These are phyloP conservation scores for Heliornis fulica DNA, from an alignment of 2,113 vertebrate genomes.

Conservation along the genomic window DNA sequence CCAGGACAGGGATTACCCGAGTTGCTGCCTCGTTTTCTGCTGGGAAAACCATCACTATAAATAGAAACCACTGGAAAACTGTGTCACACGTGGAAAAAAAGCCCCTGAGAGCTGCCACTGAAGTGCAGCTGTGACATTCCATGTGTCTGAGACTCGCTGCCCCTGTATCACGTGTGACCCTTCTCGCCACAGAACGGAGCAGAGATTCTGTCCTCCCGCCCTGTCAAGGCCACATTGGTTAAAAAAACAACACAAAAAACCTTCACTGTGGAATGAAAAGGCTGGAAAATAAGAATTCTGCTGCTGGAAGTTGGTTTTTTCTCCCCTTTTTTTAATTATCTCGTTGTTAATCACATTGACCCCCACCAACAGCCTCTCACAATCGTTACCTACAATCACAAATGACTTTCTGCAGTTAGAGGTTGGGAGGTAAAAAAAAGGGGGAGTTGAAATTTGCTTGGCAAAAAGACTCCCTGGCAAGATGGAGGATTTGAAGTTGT, in stretches of 20 bases:
- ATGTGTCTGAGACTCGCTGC: neutral
- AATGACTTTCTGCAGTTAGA: neutral
- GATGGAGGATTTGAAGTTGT: neutral
- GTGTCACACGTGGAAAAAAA: accelerated
- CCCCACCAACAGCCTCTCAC: neutral
- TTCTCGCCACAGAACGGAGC: neutral
- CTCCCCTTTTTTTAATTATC: neutral
- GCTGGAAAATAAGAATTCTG: neutral
- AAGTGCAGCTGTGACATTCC: neutral
- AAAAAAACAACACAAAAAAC: neutral
- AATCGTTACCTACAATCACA: too few species aligned
- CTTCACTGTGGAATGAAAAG: neutral
- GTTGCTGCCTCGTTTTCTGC: neutral
- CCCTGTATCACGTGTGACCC: too few species aligned
- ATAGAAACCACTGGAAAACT: too few species aligned
- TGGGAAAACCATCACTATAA: neutral
- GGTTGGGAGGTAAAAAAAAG: neutral
- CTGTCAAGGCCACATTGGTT: neutral
- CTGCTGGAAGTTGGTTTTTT: neutral
- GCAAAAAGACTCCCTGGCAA: neutral
- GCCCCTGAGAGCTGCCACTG: neutral
- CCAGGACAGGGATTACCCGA: neutral
- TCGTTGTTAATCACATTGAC: neutral
- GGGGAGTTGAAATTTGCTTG: neutral
- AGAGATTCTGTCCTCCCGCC: neutral